These are phyloP conservation scores for Peromyscus maniculatus DNA, from an alignment of 2,113 vertebrate species.

Conservation along the genomic window DNA sequence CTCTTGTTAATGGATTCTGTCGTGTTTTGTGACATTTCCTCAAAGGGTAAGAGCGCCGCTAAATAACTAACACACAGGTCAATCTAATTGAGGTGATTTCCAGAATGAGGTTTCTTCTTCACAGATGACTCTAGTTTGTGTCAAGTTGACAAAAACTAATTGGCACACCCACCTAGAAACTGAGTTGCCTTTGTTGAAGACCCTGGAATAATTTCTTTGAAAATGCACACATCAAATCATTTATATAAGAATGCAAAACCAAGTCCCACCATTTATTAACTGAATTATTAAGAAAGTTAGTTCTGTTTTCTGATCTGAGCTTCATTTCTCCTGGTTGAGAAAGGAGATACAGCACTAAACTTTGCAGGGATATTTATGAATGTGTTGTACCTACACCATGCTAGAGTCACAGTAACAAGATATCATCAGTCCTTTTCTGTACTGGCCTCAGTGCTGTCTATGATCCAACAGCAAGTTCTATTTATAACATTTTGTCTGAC, in stretches of 20 bases:
- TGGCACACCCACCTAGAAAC: not conserved
- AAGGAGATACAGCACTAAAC: not conserved
- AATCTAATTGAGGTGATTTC: no score
- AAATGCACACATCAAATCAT: not conserved
- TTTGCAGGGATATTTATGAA: rapidly evolving
- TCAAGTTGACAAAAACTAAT: not conserved
- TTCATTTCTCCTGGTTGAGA: not conserved
- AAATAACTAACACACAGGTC: no score
- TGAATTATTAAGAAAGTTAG: not conserved
- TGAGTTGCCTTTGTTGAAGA: not conserved
- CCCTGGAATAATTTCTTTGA: not conserved
- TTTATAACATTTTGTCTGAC: not conserved
- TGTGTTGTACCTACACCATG: rapidly evolving
- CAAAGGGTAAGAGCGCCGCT: no score
- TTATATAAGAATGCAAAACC: not conserved
- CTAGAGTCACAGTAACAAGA: not conserved
- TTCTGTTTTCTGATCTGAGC: not conserved
- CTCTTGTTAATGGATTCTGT: no score
- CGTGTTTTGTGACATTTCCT: no score
- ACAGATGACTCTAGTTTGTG: not conserved
- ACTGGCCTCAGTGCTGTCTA: not conserved
- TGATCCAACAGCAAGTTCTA: not conserved
- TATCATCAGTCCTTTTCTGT: not conserved
- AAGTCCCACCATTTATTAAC: not conserved
- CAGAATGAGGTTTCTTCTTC: not conserved